Base-by-base conservation (phyloP, 2,797 vertebrate genomes). In the Crenuchus spilurus region DNA sequence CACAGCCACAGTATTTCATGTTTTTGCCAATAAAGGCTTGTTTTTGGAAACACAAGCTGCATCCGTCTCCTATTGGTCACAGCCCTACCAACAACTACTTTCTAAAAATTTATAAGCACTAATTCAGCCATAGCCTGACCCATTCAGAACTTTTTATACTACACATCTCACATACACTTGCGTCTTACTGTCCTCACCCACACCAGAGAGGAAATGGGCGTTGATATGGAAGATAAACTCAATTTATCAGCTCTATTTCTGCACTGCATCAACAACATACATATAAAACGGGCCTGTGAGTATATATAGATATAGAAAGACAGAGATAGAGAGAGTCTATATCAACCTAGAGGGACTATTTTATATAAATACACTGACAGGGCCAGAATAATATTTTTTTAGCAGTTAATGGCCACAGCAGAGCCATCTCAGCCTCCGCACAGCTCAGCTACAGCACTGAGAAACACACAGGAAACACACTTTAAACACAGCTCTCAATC, bases 401-500 rank as follows among this genome's bases (percentile, higher is more conserved):
- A 74, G 68, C 79, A 80, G 69, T 72, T 62, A 68, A 74, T 80
- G 82, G 86, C 84, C 90, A 84, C 80, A 86, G 74, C 78, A 82
- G 81, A n/a, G n/a, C n/a, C n/a, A n/a, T n/a, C n/a, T n/a, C 44
- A 65, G 65, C 37, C 68, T 73, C 28, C 16, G 20, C 44, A 72
- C 60, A 63, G 14, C 28, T 16, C 42, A 41, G 42, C 72, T 72
- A 72, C 83, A 72, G 79, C 54, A 48, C 61, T 78, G 46, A 72
- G 80, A 82, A 85, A 85, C 74, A 49, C 67, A 84, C 87, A 90
- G 89, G 88, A 91, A 90, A 83, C 70, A 76, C 74, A 51, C 80
- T 87, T 82, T 87, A 88, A 91, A 88, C 86, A 88, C 75, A 81
- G 75, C 9, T 14, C 42, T 80, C 79, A 85, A 85, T 79, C 86